Evolutionary conservation across 2,797 vertebrate genomes (phyloP), one percentile per base, ranked within the genome.

Genomic region (Pelobates cultripes): DNA sequence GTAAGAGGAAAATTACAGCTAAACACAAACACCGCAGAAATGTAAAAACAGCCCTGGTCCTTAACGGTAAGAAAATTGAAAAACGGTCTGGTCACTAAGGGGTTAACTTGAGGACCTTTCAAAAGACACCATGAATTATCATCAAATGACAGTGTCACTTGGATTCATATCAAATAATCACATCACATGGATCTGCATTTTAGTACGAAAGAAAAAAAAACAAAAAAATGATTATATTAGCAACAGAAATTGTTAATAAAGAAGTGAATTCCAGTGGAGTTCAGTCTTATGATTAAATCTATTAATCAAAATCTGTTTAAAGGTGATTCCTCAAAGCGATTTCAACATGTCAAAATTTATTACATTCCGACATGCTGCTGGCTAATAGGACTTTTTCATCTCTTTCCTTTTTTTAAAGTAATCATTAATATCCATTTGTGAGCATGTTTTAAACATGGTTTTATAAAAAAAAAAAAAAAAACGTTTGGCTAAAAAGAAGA

Each of bases 381-480:
- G 79, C 79, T 64, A 60, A n/a, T 75, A 42, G 5, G 10, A 2
- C 14, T 63, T 61, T 15, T 75, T 70, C 68, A 13, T 8, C 17
- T 10, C 47, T 6, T 51, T 10, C 5, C 5, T 51, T 10, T 51
- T 7, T 43, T 74, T 66, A 57, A 60, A 44, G 68, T 68, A 45
- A 69, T 72, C 43, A 72, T 51, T 80, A 74, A 69, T 80, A 80
- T 60, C 47, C 44, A 57, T 77, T 70, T 68, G 66, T 41, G 28
- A 68, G 42, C 4, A 68, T 43, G 40, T 42, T 68, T 43, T 4
- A 42, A 68, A 42, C 63, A 51, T 28, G 28, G 28, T 28, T 28
- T 28, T 28, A 28, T 28, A 28, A 28, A 28, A 28, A 28, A 28
- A 28, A 28, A 28, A 28, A n/a, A n/a, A n/a, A n/a, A n/a, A n/a